phyloP scores from a whole-genome alignment of 1,140 invertebrate species.

The Melipona quadrifasciata region DNA sequence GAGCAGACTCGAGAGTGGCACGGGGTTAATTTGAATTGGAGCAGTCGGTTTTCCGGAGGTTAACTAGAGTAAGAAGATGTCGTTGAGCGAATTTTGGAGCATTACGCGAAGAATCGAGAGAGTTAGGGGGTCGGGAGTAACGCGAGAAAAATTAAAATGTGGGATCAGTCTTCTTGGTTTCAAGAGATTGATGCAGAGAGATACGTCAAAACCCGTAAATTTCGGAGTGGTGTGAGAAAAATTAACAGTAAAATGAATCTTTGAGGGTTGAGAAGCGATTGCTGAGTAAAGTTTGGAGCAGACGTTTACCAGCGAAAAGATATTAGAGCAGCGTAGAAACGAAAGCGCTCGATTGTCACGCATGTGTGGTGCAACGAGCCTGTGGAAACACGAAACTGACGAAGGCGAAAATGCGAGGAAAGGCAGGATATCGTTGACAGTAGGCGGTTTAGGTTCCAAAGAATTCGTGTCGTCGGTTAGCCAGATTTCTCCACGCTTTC shows the following conservation, averaged over 20 bases:
- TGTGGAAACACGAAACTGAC: slow-evolving; percentile 41
- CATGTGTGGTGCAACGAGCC: slow-evolving; percentile 12
- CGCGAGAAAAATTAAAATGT: neutral
- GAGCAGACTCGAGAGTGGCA: neutral
- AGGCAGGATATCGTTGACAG: slow-evolving; percentile 43
- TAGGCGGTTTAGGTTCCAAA: slow-evolving; percentile 29
- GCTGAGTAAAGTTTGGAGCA: neutral
- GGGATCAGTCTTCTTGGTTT: too few species aligned
- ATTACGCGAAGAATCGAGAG: too few species aligned
- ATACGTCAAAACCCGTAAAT: too few species aligned
- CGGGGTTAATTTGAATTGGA: neutral
- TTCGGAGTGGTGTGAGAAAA: neutral
- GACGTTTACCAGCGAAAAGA: neutral
- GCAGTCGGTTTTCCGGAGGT: neutral
- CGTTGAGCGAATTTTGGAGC: neutral
- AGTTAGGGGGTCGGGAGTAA: neutral
- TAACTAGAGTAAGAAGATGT: neutral
- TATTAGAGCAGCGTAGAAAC: neutral
- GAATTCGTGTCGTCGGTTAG: slow-evolving; percentile 25
- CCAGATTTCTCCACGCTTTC: slow-evolving; percentile 20
- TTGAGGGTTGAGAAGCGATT: neutral
- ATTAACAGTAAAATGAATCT: neutral
- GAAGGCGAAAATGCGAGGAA: slow-evolving; percentile 35
- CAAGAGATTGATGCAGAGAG: too few species aligned
- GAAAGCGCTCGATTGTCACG: neutral